phyloP scores from a whole-genome alignment of 1,140 invertebrate species.

The Lordiphosa clarofinis region DNA sequence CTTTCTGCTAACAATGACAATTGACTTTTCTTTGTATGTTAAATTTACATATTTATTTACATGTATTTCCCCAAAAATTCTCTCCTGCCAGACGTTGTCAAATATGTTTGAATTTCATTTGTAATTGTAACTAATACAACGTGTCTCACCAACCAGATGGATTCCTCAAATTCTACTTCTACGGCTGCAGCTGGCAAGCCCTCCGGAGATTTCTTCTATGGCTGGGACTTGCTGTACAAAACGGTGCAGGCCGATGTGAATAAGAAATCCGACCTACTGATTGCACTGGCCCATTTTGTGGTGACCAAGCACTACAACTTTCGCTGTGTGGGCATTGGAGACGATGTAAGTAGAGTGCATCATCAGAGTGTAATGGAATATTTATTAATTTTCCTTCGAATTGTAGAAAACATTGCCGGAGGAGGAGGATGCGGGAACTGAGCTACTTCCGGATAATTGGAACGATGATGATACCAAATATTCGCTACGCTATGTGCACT shows the following conservation, averaged over 20 bases:
- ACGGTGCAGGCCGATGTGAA: conserved; percentile 82
- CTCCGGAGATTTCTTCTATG: conserved; percentile 81
- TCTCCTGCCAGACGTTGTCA: conserved; percentile 1
- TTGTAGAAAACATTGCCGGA: conserved; percentile 83
- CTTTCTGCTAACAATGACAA: conserved; percentile 2
- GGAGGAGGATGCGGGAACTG: conserved; percentile 83
- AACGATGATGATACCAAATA: conserved; percentile 83
- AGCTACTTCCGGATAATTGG: conserved; percentile 86
- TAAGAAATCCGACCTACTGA: conserved; percentile 86
- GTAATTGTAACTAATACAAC: conserved; percentile 10
- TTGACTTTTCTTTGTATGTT: conserved; percentile 10
- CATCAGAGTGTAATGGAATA: neutral
- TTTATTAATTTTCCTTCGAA: conserved; percentile 2
- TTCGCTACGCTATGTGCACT: conserved; percentile 84
- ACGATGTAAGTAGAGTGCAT: conserved; percentile 81
- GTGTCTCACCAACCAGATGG: conserved; percentile 17
- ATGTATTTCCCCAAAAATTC: neutral
- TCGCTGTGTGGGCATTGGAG: conserved; percentile 86
- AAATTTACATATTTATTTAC: neutral
- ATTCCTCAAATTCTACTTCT: conserved; percentile 20
- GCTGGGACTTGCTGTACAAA: conserved; percentile 87
- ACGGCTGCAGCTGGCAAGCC: conserved; percentile 8
- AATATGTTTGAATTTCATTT: conserved; percentile 13
- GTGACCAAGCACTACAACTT: conserved; percentile 85
- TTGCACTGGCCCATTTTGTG: conserved; percentile 86